Conservation (phyloP, 2,113 vertebrate species). For the Pygoscelis antarcticus region DNA sequence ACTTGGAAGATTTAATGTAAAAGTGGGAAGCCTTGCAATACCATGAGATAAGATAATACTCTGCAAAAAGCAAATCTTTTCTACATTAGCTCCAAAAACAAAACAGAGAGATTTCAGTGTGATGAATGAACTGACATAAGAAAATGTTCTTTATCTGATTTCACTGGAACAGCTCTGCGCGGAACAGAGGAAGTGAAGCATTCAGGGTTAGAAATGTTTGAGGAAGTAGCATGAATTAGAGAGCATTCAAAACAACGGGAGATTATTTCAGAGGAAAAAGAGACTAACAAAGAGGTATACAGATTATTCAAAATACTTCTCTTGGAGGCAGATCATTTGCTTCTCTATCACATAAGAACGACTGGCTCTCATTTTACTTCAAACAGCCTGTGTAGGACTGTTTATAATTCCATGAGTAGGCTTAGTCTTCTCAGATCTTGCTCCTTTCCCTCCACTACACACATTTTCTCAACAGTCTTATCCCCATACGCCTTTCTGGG, state of each 20-base stretch:
- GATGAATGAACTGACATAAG: neutral
- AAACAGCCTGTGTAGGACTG: neutral
- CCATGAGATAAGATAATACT: neutral
- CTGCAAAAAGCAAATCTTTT: neutral
- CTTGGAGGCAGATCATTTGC: neutral
- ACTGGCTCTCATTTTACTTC: neutral
- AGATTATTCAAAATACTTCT: neutral
- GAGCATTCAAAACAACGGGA: neutral
- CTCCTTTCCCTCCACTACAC: neutral
- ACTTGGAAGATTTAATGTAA: neutral
- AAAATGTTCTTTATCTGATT: neutral
- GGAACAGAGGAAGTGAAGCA: neutral
- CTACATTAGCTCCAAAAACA: neutral
- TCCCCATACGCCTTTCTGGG: neutral
- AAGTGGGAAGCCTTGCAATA: neutral
- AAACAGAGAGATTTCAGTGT: neutral
- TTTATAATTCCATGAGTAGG: neutral
- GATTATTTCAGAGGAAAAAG: neutral
- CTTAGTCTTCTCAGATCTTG: neutral
- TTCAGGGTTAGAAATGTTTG: neutral
- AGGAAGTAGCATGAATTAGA: neutral
- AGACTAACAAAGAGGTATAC: neutral
- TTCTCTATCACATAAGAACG: neutral
- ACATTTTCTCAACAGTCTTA: neutral
- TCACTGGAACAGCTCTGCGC: neutral